These are phyloP conservation scores for Procambarus virginalis DNA, from an alignment of 1,140 invertebrate genomes.

Conservation along the genomic window DNA sequence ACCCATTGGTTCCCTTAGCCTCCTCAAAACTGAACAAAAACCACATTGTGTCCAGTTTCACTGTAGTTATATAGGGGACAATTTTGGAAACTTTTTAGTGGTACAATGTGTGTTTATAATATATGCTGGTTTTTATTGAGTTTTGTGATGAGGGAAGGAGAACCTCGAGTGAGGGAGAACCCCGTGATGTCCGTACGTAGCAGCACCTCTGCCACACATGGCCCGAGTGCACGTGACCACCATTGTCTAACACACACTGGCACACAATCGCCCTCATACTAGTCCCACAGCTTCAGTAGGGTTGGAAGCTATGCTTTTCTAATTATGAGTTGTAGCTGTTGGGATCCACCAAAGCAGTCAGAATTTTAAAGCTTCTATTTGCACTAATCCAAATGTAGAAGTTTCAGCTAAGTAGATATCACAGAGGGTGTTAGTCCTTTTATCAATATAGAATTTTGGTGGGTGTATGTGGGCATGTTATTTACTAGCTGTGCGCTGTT, in stretches of 20 bases:
- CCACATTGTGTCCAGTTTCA: conserved; percentile 33
- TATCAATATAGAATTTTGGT: conserved; percentile 11
- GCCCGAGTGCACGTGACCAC: conserved; percentile 65
- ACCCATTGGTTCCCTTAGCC: conserved; percentile 63
- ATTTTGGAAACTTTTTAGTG: conserved; percentile 58
- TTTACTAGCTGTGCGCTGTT: conserved; percentile 54
- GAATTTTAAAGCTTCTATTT: conserved; percentile 52
- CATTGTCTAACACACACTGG: conserved; percentile 58
- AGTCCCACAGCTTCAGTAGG: conserved; percentile 60
- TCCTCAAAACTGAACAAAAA: conserved; percentile 66
- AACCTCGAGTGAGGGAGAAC: conserved; percentile 43
- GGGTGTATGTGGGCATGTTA: conserved; percentile 67
- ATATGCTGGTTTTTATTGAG: conserved; percentile 63
- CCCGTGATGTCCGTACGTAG: conserved; percentile 63
- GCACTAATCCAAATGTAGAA: conserved; percentile 67
- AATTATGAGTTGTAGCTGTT: conserved; percentile 55
- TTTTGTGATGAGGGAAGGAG: conserved; percentile 58
- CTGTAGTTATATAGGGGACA: conserved; percentile 25
- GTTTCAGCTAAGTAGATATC: conserved; percentile 41
- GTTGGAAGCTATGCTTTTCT: conserved; percentile 61
- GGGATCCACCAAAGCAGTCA: conserved; percentile 58
- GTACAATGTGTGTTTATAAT: conserved; percentile 27
- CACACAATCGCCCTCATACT: conserved; percentile 64
- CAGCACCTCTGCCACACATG: conserved; percentile 66
- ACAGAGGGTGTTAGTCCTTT: conserved; percentile 41